Percentiles rank a stretch among this genome's conserved stretches.
Conservation (phyloP, 1,140 invertebrate species). For the Hermetia illucens region DNA sequence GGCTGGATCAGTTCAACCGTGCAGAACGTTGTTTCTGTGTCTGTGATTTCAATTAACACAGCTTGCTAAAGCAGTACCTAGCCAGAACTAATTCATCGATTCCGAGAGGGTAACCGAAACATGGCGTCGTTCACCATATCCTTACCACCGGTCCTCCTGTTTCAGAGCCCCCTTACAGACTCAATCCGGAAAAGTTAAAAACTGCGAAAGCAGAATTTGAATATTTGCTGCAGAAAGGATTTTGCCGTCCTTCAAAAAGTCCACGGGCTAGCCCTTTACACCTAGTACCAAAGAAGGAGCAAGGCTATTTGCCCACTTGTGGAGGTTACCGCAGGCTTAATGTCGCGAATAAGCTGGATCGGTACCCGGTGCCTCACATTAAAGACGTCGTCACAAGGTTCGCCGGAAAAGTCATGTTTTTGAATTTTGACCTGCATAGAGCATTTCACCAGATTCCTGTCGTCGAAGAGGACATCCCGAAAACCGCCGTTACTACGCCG, state of each 20-base stretch:
- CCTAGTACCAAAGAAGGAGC: constrained; percentile 28
- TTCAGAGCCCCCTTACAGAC: constrained; percentile 17
- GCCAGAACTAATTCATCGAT: too few species aligned
- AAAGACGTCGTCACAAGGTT: too few species aligned
- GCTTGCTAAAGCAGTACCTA: too few species aligned
- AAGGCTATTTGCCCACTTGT: constrained; percentile 20
- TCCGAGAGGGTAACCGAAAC: too few species aligned
- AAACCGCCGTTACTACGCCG: constrained; percentile 27
- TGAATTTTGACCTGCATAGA: too few species aligned
- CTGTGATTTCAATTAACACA: too few species aligned
- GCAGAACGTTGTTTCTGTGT: too few species aligned
- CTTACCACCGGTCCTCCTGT: constrained; percentile 17
- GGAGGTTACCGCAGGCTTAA: constrained; percentile 35
- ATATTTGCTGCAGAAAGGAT: constrained; percentile 11
- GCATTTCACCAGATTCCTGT: too few species aligned
- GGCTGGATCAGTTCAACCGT: too few species aligned
- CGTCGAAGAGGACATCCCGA: constrained; percentile 15
- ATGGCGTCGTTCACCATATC: constrained; percentile 9
- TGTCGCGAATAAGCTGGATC: constrained; percentile 11
- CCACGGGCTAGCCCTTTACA: constrained; percentile 33
- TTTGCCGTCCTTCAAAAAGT: constrained; percentile 21
- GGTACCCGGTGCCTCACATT: neutral
- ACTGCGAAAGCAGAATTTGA: constrained; percentile 13
- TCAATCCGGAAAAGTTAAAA: constrained; percentile 18
- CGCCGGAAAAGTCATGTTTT: too few species aligned